Base-by-base conservation (phyloP, 1,140 invertebrate genomes). In the Drosophila varians region DNA sequence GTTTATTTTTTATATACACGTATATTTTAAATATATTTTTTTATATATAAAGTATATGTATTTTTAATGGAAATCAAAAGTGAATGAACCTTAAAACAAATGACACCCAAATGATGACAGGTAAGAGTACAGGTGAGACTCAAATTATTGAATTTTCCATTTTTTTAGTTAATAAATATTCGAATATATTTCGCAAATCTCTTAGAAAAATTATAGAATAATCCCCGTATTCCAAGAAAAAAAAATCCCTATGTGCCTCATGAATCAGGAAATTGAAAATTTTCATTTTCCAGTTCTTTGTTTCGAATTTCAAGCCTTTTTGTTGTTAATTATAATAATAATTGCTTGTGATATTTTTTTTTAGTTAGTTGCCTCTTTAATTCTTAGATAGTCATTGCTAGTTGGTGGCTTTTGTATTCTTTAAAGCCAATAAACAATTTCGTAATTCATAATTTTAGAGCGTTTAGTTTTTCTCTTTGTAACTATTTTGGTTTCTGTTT, bases 391-490 rank as follows among this genome's bases (percentile, higher is more conserved):
- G 74, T 19, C 47, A 55, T 71, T 65, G 48, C 45, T 72, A 49
- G 61, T 26, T 38, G 40, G 19, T 16, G 8, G 60, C 36, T 43
- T 47, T 31, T 25, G 43, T 38, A 36, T 51, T 57, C 58, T 70
- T 64, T 66, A 38, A 56, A 71, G 60, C 77, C 53, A 48, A 72
- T 77, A 74, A 78, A 73, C 54, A 84, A 75, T 75, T 84, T 84
- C 54, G 66, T 70, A 77, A 26, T 43, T 54, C 21, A 38, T 48
- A 49, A 48, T 51, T 70, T 40, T 60, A 62, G 40, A 47, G 25
- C 66, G 60, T 57, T 79, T 70, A 57, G 53, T 49, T 36, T 69
- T 60, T 38, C n/a, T n/a, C n/a, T 73, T 43, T 28, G 21, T 21
- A 2, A 2, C 21, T 21, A 4, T 4, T 21, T 21, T 4, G 2